Conservation (phyloP, 2,797 vertebrate genomes). For the Rhincodon typus region DNA sequence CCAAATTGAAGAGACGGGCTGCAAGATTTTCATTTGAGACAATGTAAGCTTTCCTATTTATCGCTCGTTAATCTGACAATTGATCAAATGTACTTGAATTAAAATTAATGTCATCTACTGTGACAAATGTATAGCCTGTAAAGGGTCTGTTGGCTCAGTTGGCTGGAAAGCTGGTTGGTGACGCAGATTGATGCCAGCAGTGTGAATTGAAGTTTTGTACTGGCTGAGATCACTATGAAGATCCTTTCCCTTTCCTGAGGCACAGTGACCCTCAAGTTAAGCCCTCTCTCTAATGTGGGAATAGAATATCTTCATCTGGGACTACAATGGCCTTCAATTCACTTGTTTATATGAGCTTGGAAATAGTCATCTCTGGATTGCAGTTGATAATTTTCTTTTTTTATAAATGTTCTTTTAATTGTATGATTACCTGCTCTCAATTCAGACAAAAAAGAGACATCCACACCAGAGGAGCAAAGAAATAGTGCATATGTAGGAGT, state of each 20-base stretch:
- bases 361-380: not conserved
- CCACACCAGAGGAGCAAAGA: not conserved
- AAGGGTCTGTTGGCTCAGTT: no score
- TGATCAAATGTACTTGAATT: not conserved
- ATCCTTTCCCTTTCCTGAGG: no score
- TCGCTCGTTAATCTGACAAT: not conserved
- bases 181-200: no score
- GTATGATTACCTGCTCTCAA: not conserved
- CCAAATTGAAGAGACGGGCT: not conserved
- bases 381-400: not conserved
- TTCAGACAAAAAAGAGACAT: not conserved
- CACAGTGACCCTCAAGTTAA: no score
- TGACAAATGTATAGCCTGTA: no score
- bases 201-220: no score
- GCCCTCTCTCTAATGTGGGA: no score
- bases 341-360: not conserved
- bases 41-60: not conserved
- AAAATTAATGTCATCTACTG: not conserved
- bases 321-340: no score
- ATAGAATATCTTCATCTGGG: no score
- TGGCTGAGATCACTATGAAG: no score
- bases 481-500: no score
- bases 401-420: not conserved
- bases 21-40: not conserved
- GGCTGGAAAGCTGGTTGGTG: no score